Base-by-base conservation (phyloP, 2,797 vertebrate genomes). In the Gastrophryne carolinensis region DNA sequence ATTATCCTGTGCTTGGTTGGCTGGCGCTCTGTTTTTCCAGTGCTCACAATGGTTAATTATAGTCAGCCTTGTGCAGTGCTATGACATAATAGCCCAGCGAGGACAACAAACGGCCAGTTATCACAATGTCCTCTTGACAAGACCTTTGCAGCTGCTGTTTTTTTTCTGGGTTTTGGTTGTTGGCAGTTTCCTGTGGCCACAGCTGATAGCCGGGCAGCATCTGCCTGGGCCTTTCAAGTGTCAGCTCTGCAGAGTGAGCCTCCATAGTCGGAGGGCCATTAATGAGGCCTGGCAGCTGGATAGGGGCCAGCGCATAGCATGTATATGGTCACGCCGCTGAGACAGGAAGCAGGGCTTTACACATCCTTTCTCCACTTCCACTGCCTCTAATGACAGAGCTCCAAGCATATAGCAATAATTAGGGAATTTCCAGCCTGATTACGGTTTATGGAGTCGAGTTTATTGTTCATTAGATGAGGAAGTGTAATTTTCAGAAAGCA, bases 231-330 rank as follows among this genome's bases (percentile, higher is more conserved):
- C 86, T 92, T 92, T 90, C 89, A 90, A 91, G 87, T 91, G 90
- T 93, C 90, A 91, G 89, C 88, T 89, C 89, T 82, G 86, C 85
- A 53, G 86, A 86, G 83, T 87, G 83, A 80, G 85, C 87, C 79
- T 85, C 85, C 83, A 83, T 87, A 88, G 87, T 90, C 87, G 89
- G 91, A 90, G 84, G 86, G 87, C 87, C 87, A 88, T 90, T 92
- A 93, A 93, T 92, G 91, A 92, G 88, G 90, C 89, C 85, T 86
- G 90, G 89, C 91, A 91, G 91, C 89, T 92, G 91, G 87, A 86
- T 87, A 87, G 87, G 87, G 86, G 88, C 84, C 86, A 90, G 87
- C 88, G 86, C 88, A 89, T 88, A 89, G 85, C 87, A 88, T 80
- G 86, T 44, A 91, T 89, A 90, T 91, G 90, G 88, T 86, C 89